phyloP scores from a whole-genome alignment of 2,888 invertebrate species.

The Hypolimnas misippus region DNA sequence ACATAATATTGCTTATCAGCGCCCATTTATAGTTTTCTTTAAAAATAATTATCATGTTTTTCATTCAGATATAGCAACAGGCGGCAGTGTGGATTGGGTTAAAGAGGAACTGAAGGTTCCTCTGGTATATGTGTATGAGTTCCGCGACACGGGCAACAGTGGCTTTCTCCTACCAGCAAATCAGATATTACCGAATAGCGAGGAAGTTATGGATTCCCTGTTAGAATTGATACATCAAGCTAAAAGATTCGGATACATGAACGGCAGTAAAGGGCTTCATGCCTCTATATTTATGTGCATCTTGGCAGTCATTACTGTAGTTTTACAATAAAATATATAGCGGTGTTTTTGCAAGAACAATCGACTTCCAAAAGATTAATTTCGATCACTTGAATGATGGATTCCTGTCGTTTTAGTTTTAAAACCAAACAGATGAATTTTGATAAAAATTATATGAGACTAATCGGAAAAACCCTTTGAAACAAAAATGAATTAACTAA shows the following conservation, averaged over 20 bases:
- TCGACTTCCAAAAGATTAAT: too few species aligned
- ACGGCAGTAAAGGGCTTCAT: slow-evolving; percentile 35
- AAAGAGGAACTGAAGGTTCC: slow-evolving; percentile 86
- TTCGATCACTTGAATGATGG: too few species aligned
- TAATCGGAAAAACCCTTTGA: too few species aligned
- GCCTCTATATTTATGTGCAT: slow-evolving; percentile 7
- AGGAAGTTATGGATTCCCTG: slow-evolving; percentile 83
- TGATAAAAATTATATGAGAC: too few species aligned
- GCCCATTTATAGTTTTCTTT: too few species aligned
- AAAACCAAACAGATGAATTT: too few species aligned
- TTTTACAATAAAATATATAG: slow-evolving; percentile 7
- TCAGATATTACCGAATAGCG: slow-evolving; percentile 86
- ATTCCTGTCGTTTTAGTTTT: too few species aligned
- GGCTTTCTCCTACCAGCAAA: slow-evolving; percentile 88
- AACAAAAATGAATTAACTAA: too few species aligned
- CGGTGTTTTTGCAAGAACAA: too few species aligned
- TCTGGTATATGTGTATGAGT: slow-evolving; percentile 88
- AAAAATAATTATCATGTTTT: not conserved
- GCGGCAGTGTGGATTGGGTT: slow-evolving; percentile 90
- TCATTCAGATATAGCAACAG: slow-evolving; percentile 85
- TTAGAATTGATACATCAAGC: slow-evolving; percentile 68
- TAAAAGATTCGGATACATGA: slow-evolving; percentile 65
- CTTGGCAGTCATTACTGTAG: slow-evolving; percentile 9
- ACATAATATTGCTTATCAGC: too few species aligned
- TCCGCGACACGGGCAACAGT: slow-evolving; percentile 86